phyloP scores from a whole-genome alignment of 1,140 invertebrate genomes.

The Melanaphis sacchari region DNA sequence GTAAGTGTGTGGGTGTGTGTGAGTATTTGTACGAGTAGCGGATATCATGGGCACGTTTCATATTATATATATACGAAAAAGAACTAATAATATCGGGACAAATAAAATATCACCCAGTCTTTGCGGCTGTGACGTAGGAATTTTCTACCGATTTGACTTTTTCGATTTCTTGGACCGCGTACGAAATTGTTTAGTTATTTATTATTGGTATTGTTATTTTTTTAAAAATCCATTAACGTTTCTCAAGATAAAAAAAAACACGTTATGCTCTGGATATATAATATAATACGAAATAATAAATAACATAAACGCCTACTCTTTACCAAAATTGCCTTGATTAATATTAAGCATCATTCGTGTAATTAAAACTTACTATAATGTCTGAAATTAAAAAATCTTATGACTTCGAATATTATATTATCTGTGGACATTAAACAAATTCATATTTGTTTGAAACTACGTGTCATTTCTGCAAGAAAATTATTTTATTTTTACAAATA shows the following conservation, averaged over 20 bases:
- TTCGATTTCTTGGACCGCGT: neutral
- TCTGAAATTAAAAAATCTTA: neutral
- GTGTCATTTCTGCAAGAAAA: neutral
- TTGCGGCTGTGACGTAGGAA: neutral
- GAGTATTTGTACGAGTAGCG: neutral
- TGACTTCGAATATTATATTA: neutral
- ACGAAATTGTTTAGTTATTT: neutral
- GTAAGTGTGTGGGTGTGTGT: neutral
- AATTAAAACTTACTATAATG: neutral
- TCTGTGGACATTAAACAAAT: neutral
- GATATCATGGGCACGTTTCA: neutral
- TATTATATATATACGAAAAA: conserved; percentile 9
- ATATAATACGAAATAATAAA: neutral
- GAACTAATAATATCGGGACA: conserved; percentile 37
- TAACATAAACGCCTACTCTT: neutral
- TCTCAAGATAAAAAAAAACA: neutral
- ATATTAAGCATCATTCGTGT: neutral
- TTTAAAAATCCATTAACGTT: neutral
- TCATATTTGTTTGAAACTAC: neutral
- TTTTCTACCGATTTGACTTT: neutral
- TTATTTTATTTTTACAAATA: neutral
- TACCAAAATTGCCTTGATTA: neutral
- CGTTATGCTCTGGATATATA: neutral
- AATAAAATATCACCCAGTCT: neutral
- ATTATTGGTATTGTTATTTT: neutral